Base-by-base conservation (phyloP, 2,113 vertebrate genomes). In the Sylvietta virens region DNA sequence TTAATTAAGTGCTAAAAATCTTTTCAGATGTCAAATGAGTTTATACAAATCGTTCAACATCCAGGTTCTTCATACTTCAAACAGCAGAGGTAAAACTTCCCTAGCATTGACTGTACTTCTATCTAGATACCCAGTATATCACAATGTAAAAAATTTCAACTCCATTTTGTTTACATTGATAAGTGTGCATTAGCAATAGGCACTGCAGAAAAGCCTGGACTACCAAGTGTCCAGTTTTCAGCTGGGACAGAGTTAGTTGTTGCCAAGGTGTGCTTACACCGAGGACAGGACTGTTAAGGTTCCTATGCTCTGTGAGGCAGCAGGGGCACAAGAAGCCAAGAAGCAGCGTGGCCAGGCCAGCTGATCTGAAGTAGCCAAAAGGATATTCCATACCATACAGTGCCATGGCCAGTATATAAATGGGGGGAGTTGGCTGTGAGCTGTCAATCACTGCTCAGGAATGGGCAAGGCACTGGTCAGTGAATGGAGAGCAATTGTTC, bases 31-130 rank as follows among this genome's bases (percentile, higher is more conserved):
- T 2, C 12, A 48, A 39, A 37, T 37, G 7, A 74, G 9, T 78
- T 81, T 20, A 39, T 9, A 66, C 0, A 0, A 21, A n/a, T 67
- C 42, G 53, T 71, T 35, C 15, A 50, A 26, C 8, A 44, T 30
- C 15, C 18, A 64, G 2, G 64, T 56, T 79, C 47, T 76, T 65
- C 33, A 10, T 58, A 66, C 11, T 58, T 92, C 9, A 82, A 80
- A 66, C 1, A 79, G 13, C 5, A 92, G 13, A 56, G 6, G 23
- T 35, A 62, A 79, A 71, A 23, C 19, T 66, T 81, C 2, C n/a
- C 12, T 42, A 85, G 24, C 24, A 76, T 2, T 57, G 12, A 45
- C 35, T n/a, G 14, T 19, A 45, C 11, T 28, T 62, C 31, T 78
- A 8, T 39, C 22, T 57, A 53, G 30, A 39, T 3, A 72, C 4